phyloP scores from a whole-genome alignment of 1,140 invertebrate species.

The Myzus persicae region DNA sequence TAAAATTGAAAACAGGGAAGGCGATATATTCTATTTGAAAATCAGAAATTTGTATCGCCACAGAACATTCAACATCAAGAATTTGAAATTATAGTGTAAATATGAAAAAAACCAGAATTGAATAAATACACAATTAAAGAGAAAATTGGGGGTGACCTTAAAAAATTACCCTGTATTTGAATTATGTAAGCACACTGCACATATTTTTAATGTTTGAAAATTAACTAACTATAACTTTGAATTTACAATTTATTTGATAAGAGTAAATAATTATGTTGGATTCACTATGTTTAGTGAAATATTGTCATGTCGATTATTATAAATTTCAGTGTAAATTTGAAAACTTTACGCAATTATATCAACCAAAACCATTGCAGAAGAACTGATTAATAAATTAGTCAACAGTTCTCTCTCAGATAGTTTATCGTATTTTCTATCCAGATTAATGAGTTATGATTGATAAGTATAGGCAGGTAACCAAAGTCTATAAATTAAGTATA shows the following conservation, averaged over 20 bases:
- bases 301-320: not conserved
- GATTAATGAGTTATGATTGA: not conserved
- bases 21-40: too few species aligned
- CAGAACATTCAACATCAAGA: too few species aligned
- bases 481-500: not conserved
- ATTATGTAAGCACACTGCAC: not conserved
- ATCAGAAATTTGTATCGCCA: too few species aligned
- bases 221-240: too few species aligned
- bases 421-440: not conserved
- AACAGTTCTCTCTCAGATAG: not conserved
- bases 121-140: too few species aligned
- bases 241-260: constrained; percentile 2
- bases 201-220: not conserved
- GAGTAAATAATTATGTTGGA: constrained; percentile 20
- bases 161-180: too few species aligned
- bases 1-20: too few species aligned
- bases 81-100: too few species aligned
- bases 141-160: too few species aligned
- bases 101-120: too few species aligned
- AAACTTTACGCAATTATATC: constrained; percentile 21
- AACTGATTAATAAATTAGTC: not conserved
- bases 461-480: not conserved
- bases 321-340: constrained; percentile 5
- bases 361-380: not conserved
- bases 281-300: not conserved